Evolutionary conservation across 2,797 vertebrate genomes (phyloP).

Genomic region (Gambelia wislizenii): DNA sequence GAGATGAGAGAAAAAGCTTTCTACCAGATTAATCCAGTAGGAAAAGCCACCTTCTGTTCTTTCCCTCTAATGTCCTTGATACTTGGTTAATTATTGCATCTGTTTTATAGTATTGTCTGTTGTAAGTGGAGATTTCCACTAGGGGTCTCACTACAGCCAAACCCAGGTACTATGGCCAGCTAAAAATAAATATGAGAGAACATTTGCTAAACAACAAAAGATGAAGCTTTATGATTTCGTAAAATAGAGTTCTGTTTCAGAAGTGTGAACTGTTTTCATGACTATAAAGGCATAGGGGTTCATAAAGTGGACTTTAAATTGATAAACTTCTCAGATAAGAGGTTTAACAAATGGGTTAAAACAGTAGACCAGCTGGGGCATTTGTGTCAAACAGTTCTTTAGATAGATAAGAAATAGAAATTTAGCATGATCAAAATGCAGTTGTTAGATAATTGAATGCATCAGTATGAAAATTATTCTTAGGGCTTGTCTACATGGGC

Average conservation of each 20-base stretch:
- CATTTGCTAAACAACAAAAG: slow-evolving; percentile 23
- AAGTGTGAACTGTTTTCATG: slow-evolving; percentile 6
- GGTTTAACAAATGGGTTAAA: neutral
- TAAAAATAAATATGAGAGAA: slow-evolving; percentile 29
- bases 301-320: neutral
- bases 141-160: neutral
- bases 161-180: slow-evolving; percentile 24
- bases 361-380: neutral
- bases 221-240: neutral
- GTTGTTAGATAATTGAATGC: neutral
- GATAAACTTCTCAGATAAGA: neutral
- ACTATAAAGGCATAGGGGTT: neutral
- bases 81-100: neutral
- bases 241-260: neutral
- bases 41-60: neutral
- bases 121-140: slow-evolving; percentile 29
- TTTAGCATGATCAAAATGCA: neutral
- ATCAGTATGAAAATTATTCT: neutral
- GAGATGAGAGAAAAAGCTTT: slow-evolving; percentile 19
- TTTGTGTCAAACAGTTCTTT: slow-evolving; percentile 6
- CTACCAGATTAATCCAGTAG: neutral
- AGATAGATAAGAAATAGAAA: slow-evolving; percentile 18
- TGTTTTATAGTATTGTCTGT: slow-evolving; percentile 10
- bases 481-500: too few species aligned
- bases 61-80: slow-evolving; percentile 32